Evolutionary conservation across 2,797 vertebrate genomes (phyloP), one percentile per base, ranked within the genome.

Genomic region (Sebastes paucispinis): DNA sequence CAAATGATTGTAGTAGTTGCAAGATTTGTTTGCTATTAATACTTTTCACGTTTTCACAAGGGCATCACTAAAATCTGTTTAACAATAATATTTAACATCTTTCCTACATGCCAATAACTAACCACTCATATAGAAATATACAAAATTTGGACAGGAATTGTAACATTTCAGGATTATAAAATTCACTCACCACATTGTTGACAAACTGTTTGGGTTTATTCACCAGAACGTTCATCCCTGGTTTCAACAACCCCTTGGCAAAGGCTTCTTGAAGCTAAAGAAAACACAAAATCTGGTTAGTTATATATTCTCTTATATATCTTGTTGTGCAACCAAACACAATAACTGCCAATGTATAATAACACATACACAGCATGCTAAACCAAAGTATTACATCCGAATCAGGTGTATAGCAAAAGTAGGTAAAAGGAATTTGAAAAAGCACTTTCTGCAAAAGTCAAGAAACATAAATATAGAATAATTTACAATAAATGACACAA

Each of bases 261-360:
- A 98, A 98, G 1, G 98, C 98, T 82, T 97, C 96, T 91, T 98
- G 98, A 66, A 99, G 96, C 98, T 99, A 82, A 18, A 87, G 36
- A 20, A 50, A 64, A 77, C 62, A 77, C 1, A 64, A 3, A 31
- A 32, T 6, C 0, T 2, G 2, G 4, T 14, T 10, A 27, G 0
- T 0, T 39, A 39, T 11, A n/a, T 8, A 27, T 12, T 25, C 6
- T 43, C 11, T 6, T 2, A 22, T 2, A 39, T 20, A 9, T 27
- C 1, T 4, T 18, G 10, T 12, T 22, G 12, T 70, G 14, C 1
- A 43, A 31, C 7, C 20, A 29, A 10, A 52, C 16, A 22, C 36
- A 27, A 7, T 10, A 5, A 3, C 1, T 39, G 27, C n/a, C 9
- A 32, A 27, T 13, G 18, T 11, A 8, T 1, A 52, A 20, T 24